Conservation (phyloP, 2,888 invertebrate species). For the Lapara coniferarum region DNA sequence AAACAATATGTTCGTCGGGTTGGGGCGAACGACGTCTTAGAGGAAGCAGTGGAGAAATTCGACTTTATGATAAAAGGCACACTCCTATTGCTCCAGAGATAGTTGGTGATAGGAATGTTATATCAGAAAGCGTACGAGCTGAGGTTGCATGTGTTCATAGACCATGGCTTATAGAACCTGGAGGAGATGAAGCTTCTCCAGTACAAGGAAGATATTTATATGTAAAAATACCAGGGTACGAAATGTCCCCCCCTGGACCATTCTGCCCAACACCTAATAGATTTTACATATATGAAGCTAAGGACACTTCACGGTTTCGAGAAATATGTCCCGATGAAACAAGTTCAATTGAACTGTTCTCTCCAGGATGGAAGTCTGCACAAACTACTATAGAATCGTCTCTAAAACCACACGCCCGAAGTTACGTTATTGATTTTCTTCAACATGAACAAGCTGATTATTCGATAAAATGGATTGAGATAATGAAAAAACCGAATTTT, state of each 20-base stretch:
- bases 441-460: conserved; percentile 89
- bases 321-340: conserved; percentile 87
- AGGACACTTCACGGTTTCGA: conserved; percentile 84
- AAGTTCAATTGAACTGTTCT: conserved; percentile 86
- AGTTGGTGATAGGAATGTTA: conserved; percentile 76
- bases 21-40: conserved; percentile 86
- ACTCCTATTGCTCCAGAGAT: conserved; percentile 70
- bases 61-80: conserved; percentile 85
- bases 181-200: conserved; percentile 86
- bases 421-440: conserved; percentile 89
- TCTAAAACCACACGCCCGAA: conserved; percentile 84
- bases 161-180: conserved; percentile 91
- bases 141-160: conserved; percentile 87
- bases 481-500: conserved; percentile 85
- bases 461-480: conserved; percentile 90
- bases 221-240: conserved; percentile 87
- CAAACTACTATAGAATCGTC: conserved; percentile 73
- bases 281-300: conserved; percentile 88
- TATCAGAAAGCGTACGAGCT: conserved; percentile 80
- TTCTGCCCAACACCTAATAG: conserved; percentile 88
- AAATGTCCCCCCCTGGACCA: conserved; percentile 75
- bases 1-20: conserved; percentile 85
- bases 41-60: conserved; percentile 89
- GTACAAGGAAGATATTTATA: conserved; percentile 87
- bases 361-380: conserved; percentile 87